phyloP scores from a whole-genome alignment of 2,888 invertebrate species.

The Archaeoteleia sp. region DNA sequence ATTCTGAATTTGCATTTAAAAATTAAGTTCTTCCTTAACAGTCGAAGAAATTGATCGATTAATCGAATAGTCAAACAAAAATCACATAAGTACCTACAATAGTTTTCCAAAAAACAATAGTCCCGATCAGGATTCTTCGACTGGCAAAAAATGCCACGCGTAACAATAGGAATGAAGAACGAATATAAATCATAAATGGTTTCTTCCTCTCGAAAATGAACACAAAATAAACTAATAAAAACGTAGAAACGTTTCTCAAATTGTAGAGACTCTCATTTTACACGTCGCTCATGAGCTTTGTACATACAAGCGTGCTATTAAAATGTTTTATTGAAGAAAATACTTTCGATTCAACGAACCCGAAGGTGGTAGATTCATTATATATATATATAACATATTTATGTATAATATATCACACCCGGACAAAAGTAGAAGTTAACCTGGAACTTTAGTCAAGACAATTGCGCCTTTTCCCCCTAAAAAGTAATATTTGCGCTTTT shows the following conservation, averaged over 20 bases:
- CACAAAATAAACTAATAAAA: conserved; percentile 17
- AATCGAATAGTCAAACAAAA: not conserved
- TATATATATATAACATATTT: conserved; percentile 31
- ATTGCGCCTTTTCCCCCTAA: conserved; percentile 9
- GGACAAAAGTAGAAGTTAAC: conserved; percentile 19
- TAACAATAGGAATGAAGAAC: conserved; percentile 12
- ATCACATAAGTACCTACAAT: not conserved
- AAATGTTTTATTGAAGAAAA: conserved; percentile 45
- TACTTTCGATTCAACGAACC: conserved; percentile 45
- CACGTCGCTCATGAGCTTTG: conserved; percentile 25
- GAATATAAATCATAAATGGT: conserved; percentile 1
- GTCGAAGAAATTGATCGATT: too few relatives aligned
- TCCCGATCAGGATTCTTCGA: not conserved
- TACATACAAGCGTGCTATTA: conserved; percentile 50
- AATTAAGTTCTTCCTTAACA: too few relatives aligned
- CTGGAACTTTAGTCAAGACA: conserved; percentile 14
- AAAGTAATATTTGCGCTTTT: not conserved
- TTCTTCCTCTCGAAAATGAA: conserved; percentile 6
- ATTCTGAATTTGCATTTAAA: too few relatives aligned
- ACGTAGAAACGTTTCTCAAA: conserved; percentile 17
- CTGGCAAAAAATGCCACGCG: conserved; percentile 5
- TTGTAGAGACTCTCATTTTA: conserved; percentile 16
- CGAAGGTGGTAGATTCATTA: conserved; percentile 24
- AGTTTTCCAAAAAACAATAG: conserved; percentile 1
- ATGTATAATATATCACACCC: conserved; percentile 22